Conservation (phyloP, 2,797 vertebrate species). For the Phrynocephalus guinanensis region DNA sequence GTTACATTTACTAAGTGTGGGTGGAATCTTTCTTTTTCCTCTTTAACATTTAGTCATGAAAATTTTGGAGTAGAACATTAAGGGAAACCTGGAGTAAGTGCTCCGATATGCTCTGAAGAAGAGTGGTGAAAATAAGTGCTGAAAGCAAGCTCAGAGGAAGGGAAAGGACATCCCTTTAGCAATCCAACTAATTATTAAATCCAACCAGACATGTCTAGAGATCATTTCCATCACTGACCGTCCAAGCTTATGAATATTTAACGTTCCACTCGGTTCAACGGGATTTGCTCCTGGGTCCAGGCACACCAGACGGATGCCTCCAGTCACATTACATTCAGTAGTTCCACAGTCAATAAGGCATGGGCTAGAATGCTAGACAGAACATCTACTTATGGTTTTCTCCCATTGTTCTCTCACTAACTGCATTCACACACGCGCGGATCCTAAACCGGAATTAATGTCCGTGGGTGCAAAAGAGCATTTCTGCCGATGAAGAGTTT, state of each 20-base stretch:
- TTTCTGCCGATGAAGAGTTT: no score
- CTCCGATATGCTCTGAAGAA: not conserved
- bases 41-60: not conserved
- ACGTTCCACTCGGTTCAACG: not conserved
- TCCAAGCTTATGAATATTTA: not conserved
- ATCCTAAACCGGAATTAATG: no score
- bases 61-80: not conserved
- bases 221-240: not conserved
- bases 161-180: not conserved
- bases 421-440: not conserved
- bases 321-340: not conserved
- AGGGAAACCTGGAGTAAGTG: not conserved
- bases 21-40: not conserved
- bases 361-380: not conserved
- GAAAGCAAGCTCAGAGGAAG: not conserved
- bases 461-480: not conserved
- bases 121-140: not conserved
- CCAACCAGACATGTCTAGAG: not conserved
- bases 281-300: no score
- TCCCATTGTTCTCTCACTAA: not conserved
- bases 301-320: not conserved
- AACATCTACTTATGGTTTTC: not conserved
- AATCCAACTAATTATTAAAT: not conserved
- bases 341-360: not conserved
- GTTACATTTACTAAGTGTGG: not conserved